Evolutionary conservation across 2,113 vertebrate species (phyloP), one percentile per base, ranked within the genome.

Genomic region (Cheilinus undulatus): DNA sequence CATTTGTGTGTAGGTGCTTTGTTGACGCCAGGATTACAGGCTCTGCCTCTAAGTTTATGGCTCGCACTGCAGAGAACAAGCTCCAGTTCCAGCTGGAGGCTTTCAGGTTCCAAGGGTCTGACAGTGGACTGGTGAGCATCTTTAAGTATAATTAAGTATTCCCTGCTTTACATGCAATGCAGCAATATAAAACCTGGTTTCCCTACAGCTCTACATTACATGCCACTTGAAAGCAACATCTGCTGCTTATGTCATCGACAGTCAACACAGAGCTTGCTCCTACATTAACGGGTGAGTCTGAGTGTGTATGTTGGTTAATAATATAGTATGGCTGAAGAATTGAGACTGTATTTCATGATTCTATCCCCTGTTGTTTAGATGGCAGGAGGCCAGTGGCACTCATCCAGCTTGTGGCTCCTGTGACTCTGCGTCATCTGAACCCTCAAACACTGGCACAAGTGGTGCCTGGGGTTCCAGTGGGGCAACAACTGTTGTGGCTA

Each of bases 171-270:
- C 6, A 14, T 59, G 7, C 30, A 53, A 17, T 54, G 3, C 34
- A 28, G 5, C 14, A 19, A 4, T 5, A n/a, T 12, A 13, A 20
- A 51, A 50, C 14, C 12, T 5, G 59, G 3, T 51, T 67, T 56
- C 70, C 27, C 4, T 20, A 59, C 50, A 93, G 92, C 20, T 93
- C 42, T 93, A 91, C 70, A 83, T 94, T 52, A 92, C 91, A 23
- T 94, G 93, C 69, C 22, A 76, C 12, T 60, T 94, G 76, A 85
- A 43, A 73, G 93, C 91, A 52, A 72, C 90, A 30, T 72, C 82
- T 2, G 2, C 69, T 28, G 9, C 30, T 1, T 1, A 40, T 24
- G 0, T 0, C 2, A 45, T 86, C 22, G 79, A 89, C n/a, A 3
- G 0, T 6, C 27, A 19, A 1, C 61, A 88, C 26, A 89, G 86